These are phyloP conservation scores for Azemiops feae DNA, from an alignment of 2,113 vertebrate genomes.

Conservation along the genomic window DNA sequence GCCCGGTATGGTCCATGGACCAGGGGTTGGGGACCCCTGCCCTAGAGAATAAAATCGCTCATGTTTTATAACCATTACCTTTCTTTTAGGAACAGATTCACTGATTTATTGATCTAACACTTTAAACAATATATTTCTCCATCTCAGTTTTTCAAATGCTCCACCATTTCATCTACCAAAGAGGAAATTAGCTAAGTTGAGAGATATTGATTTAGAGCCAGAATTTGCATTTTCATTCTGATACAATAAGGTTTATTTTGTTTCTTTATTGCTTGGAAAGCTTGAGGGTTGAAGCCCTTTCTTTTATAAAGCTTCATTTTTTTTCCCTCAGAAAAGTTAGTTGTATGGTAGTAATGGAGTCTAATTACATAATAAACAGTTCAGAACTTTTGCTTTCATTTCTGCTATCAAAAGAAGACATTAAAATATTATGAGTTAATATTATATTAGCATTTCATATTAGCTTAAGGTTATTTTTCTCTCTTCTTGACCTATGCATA, in stretches of 20 bases:
- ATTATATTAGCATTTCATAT: background rate
- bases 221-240: background rate
- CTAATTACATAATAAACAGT: slow-evolving; percentile 4
- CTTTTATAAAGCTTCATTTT: background rate
- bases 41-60: background rate
- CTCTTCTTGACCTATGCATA: background rate
- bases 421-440: background rate
- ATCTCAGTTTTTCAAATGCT: background rate
- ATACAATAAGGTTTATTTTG: background rate
- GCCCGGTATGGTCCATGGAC: too few relatives aligned
- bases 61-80: background rate
- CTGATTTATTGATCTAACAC: background rate
- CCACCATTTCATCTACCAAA: background rate
- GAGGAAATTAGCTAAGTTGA: background rate
- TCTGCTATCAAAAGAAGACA: slow-evolving; percentile 9
- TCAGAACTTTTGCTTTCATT: background rate
- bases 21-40: background rate
- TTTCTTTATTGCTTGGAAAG: background rate
- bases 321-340: background rate
- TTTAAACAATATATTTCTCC: background rate
- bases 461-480: background rate
- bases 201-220: background rate
- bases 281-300: background rate
- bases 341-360: background rate
- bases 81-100: background rate